Base-by-base conservation (phyloP, 1,140 invertebrate genomes). In the Trichoplusia ni region DNA sequence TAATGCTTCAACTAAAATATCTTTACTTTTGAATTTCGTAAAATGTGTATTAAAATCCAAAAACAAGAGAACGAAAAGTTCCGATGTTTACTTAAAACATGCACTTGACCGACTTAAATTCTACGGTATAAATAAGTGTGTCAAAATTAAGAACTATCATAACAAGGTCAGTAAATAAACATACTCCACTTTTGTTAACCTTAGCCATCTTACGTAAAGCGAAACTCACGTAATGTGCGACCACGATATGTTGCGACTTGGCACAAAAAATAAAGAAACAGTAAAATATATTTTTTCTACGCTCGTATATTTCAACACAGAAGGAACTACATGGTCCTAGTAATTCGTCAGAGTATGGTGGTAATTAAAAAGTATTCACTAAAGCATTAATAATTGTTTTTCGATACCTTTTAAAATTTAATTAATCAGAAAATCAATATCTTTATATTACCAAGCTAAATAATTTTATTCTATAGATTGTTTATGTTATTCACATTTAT, bases 151-250 rank as follows among this genome's bases (percentile, higher is more conserved):
- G 51, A 44, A 13, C 13, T 44, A 58, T 31, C 9, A 58, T n/a
- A 13, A 23, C 56, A 60, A 60, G 56, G 56, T 46, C 56, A 7
- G 8, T 16, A 9, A 14, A 33, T 29, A 33, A 37, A 23, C 11
- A 38, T 63, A 63, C 46, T 53, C 60, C 37, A 63, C 60, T 63
- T 63, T 53, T 33, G 16, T 53, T 62, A 47, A 60, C 42, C 58
- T 60, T 46, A 60, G n/a, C 4, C 42, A 47, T 29, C 31, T 61
- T 53, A 63, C 60, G 60, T 63, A 63, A 63, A 47, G 42, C 31
- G 29, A 35, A 47, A 21, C 19, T 46, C 56, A 37, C 29, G 19
- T 46, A 47, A 60, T 18, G 9, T 29, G 7, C 27, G 11, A 46
- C 56, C 29, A 47, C 56, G 4, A 16, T 25, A 2, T 7, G 7